phyloP scores from a whole-genome alignment of 2,113 vertebrate genomes.

The Perca fluviatilis region DNA sequence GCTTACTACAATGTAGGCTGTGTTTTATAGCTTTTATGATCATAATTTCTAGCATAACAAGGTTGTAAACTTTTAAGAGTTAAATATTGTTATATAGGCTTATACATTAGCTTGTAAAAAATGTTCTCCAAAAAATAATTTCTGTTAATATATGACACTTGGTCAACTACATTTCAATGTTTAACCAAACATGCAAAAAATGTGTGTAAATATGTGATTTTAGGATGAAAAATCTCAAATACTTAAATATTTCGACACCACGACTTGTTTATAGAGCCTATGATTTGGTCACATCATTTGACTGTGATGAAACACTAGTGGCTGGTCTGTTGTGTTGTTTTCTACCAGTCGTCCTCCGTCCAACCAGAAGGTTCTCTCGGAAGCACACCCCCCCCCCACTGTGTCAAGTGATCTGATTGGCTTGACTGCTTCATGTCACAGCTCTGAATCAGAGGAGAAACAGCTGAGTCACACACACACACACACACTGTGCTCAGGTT shows the following conservation, averaged over 20 bases:
- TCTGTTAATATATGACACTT: neutral
- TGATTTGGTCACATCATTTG: slow-evolving; percentile 36
- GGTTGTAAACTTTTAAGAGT: neutral
- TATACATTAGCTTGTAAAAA: no score
- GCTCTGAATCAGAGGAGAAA: slow-evolving; percentile 57
- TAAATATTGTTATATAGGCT: no score
- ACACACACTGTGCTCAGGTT: slow-evolving; percentile 48
- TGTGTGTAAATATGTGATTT: neutral
- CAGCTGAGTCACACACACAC: slow-evolving; percentile 66
- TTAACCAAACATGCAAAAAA: neutral
- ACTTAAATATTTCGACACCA: neutral
- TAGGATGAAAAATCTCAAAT: neutral
- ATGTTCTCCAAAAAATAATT: no score
- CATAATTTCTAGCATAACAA: no score
- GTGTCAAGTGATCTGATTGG: slow-evolving; percentile 62
- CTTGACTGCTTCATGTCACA: slow-evolving; percentile 22
- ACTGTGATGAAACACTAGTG: slow-evolving; percentile 47
- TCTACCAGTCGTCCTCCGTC: slow-evolving; percentile 25
- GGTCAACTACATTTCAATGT: neutral
- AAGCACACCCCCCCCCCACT: slow-evolving; percentile 53
- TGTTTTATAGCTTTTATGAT: no score
- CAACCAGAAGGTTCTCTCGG: slow-evolving; percentile 54
- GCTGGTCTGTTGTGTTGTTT: slow-evolving; percentile 52
- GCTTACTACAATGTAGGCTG: no score
- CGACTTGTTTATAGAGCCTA: neutral